Base-by-base conservation (phyloP, 1,140 invertebrate species). In the Gryllus bimaculatus region DNA sequence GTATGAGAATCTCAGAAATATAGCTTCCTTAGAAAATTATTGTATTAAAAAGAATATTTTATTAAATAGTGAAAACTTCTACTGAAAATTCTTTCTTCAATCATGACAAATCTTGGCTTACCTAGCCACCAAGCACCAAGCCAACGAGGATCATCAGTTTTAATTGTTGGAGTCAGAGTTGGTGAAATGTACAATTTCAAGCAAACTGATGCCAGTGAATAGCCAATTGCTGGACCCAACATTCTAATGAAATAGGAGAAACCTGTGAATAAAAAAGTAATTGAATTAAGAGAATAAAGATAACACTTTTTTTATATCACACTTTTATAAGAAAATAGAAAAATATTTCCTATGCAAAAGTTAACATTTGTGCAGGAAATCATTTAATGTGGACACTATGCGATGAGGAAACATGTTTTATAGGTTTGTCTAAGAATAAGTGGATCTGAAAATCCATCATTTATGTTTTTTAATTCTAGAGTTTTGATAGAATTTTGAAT, bases 51-150 rank as follows among this genome's bases (percentile, higher is more conserved):
- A 39, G 26, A 39, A 39, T 39, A 39, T 39, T 39, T 2, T 39
- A 39, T 39, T 39, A 39, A 39, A 39, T 2, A 39, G 26, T n/a
- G 5, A 66, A 66, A 13, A 3, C 54, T 13, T 66, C 10, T 66
- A 13, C 7, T 66, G 49, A 18, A 66, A 66, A 7, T 18, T 66
- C 54, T 13, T 66, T 1, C 26, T 39, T 39, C 26, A 2, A 39
- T 39, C 26, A 39, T 39, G 26, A 39, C 1, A 39, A n/a, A 21
- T 21, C 18, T 18, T 18, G 13, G 77, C 77, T 54, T 47, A 80
- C 94, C 94, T 47, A 93, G 81, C 93, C 92, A 94, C 93, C 92
- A 94, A 13, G 92, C 92, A 3, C 93, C 93, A 21, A 93, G 83
- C 92, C 92, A 94, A 80, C 92, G 87, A 3, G 92, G 92, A 86